Evolutionary conservation across 2,113 vertebrate genomes (phyloP).

Genomic region (Recurvirostra avosetta): DNA sequence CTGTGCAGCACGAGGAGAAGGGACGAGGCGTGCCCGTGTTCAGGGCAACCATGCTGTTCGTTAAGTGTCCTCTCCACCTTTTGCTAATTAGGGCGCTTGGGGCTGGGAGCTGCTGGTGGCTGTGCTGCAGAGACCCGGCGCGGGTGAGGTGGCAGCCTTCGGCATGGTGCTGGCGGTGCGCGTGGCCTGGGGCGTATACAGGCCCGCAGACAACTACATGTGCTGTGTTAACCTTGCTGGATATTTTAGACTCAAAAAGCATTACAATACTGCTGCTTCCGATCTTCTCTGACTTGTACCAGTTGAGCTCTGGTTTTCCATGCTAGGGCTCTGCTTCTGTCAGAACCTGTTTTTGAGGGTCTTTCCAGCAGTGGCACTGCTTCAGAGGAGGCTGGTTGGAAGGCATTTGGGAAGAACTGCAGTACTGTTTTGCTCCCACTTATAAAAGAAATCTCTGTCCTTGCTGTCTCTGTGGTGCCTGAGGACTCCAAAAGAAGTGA

Average conservation of each 20-base stretch:
- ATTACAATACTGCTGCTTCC: background rate
- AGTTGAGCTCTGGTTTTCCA: background rate
- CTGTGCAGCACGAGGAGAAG: background rate
- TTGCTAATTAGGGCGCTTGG: background rate
- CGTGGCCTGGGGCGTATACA: background rate
- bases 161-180: fast-evolving
- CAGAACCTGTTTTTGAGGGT: background rate
- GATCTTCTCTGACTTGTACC: background rate
- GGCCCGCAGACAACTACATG: background rate
- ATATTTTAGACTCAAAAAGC: background rate
- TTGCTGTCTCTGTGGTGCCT: background rate
- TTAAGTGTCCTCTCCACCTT: background rate
- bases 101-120: background rate
- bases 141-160: background rate
- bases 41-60: fast-evolving
- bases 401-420: background rate
- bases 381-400: background rate
- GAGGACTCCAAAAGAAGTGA: background rate
- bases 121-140: background rate
- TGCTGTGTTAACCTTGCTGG: background rate
- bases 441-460: background rate
- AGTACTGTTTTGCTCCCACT: background rate
- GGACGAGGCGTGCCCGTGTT: background rate
- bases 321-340: background rate
- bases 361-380: background rate